These are phyloP conservation scores for Odontamblyopus rebecca DNA, from an alignment of 2,797 vertebrate genomes.

Conservation along the genomic window DNA sequence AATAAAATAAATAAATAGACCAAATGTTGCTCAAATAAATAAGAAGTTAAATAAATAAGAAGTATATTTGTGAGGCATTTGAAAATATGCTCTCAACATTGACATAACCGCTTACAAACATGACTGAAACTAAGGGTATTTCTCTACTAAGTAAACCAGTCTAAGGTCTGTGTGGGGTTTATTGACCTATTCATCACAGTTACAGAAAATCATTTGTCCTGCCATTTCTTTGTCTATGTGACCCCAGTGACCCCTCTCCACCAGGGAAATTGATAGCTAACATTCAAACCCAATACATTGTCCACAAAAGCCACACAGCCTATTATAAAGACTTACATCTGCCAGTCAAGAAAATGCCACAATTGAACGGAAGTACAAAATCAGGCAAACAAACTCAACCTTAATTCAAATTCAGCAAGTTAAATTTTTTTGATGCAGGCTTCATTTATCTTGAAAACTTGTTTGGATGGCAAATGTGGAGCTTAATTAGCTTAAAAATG, in stretches of 20 bases:
- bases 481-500: constrained; percentile 59
- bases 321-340: constrained; percentile 26
- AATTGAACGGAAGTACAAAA: constrained; percentile 16
- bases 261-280: constrained; percentile 3
- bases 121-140: neutral
- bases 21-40: too few species aligned
- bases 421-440: constrained; percentile 33
- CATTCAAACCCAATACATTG: constrained; percentile 3
- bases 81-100: neutral
- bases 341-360: constrained; percentile 28
- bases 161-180: neutral
- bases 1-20: too few species aligned
- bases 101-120: neutral
- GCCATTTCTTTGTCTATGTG: constrained; percentile 18
- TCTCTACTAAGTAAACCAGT: neutral
- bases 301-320: constrained; percentile 7
- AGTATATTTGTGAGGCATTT: neutral
- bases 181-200: neutral
- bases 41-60: neutral
- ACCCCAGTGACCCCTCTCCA: constrained; percentile 18
- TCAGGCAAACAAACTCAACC: constrained; percentile 34
- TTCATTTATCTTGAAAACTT: constrained; percentile 47
- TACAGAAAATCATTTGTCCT: constrained; percentile 5
- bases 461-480: constrained; percentile 53
- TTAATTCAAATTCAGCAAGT: constrained; percentile 25